Conservation (phyloP, 1,140 invertebrate genomes). For the Monochamus saltuarius region DNA sequence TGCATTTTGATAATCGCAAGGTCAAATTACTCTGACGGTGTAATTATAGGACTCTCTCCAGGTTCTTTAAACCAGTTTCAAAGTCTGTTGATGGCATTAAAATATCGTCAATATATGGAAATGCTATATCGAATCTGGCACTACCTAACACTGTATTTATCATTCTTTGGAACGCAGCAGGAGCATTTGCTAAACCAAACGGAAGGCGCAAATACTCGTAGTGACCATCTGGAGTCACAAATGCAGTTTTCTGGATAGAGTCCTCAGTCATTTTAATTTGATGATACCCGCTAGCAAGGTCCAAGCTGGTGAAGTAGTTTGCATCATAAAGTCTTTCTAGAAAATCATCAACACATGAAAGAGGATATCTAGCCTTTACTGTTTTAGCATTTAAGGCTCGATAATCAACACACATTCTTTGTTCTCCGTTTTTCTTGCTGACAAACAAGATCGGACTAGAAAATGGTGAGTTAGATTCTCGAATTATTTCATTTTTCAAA, state of each 20-base stretch:
- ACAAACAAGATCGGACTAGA: slow-evolving; percentile 47
- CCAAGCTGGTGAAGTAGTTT: slow-evolving; percentile 38
- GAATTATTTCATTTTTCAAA: slow-evolving; percentile 29
- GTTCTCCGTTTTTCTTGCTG: slow-evolving; percentile 45
- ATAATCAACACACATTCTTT: slow-evolving; percentile 48
- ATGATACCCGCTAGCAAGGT: slow-evolving; percentile 36
- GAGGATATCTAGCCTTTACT: slow-evolving; percentile 33
- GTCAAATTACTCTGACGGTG: too few species aligned
- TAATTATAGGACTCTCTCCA: too few species aligned
- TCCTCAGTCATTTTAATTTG: slow-evolving; percentile 42
- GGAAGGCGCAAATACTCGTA: slow-evolving; percentile 29
- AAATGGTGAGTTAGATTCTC: slow-evolving; percentile 39
- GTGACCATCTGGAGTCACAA: slow-evolving; percentile 32
- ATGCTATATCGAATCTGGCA: too few species aligned
- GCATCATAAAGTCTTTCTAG: slow-evolving; percentile 33
- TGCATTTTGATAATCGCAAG: too few species aligned
- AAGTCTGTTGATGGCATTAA: too few species aligned
- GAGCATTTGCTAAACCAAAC: too few species aligned
- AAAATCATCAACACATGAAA: slow-evolving; percentile 46
- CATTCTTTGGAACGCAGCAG: too few species aligned
- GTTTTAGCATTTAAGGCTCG: slow-evolving; percentile 24
- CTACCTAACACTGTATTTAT: too few species aligned
- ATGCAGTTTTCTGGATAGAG: slow-evolving; percentile 41
- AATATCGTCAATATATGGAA: too few species aligned
- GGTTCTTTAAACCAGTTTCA: too few species aligned